Conservation (phyloP, 2,888 invertebrate species). For the Antheraea assamensis region DNA sequence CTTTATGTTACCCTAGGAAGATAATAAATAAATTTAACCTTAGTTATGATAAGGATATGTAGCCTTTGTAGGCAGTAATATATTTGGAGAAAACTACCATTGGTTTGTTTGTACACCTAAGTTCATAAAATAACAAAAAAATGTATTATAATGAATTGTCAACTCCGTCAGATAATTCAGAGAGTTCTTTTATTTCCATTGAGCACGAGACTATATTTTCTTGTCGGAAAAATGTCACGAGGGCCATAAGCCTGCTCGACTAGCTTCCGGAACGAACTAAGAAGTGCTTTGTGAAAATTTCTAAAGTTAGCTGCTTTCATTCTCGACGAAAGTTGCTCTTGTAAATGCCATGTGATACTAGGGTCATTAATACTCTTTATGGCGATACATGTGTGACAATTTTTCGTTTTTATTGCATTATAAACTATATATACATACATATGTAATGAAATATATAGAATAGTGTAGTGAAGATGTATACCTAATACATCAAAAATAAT, state of each 20-base stretch:
- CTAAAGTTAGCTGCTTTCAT: slow-evolving; percentile 30
- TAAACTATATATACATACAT: background rate
- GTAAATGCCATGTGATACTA: background rate
- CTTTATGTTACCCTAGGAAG: too few relatives aligned
- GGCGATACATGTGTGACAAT: background rate
- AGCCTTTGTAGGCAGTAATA: too few relatives aligned
- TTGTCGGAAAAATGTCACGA: slow-evolving; percentile 44
- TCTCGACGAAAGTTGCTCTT: slow-evolving; percentile 17
- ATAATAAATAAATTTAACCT: too few relatives aligned
- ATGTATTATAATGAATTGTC: too few relatives aligned
- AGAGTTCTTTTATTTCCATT: background rate
- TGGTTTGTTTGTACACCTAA: too few relatives aligned
- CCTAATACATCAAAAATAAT: background rate
- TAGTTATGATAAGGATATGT: too few relatives aligned
- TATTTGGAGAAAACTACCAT: too few relatives aligned
- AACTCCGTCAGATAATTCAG: background rate
- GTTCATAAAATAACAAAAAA: too few relatives aligned
- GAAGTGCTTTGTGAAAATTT: slow-evolving; percentile 26
- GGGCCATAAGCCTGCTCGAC: background rate
- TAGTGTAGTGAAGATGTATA: background rate
- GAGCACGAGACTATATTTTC: slow-evolving; percentile 53
- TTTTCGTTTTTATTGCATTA: background rate
- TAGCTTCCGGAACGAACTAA: slow-evolving; percentile 10
- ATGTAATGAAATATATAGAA: background rate
- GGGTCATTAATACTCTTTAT: background rate